Evolutionary conservation across 2,888 invertebrate genomes (phyloP).

Genomic region (Baccha elongata): DNA sequence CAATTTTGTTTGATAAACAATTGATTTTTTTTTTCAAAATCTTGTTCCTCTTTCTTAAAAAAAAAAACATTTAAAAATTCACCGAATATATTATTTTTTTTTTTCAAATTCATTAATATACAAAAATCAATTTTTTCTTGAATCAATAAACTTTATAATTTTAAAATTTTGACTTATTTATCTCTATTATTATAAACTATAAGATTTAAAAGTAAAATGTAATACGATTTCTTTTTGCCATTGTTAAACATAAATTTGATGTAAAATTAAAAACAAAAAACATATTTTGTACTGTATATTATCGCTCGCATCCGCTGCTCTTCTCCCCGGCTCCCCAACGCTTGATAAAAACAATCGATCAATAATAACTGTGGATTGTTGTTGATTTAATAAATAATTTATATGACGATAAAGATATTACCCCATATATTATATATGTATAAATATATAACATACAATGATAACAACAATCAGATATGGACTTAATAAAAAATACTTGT

Average conservation of each 20-base stretch:
- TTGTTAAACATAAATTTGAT: conserved; percentile 55
- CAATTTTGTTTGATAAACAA: conserved; percentile 7
- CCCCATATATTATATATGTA: conserved; percentile 7
- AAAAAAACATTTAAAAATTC: conserved; percentile 7
- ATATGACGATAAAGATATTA: conserved; percentile 32
- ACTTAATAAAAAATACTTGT: conserved; percentile 59
- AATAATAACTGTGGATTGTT: conserved; percentile 51
- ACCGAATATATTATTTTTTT: conserved; percentile 1
- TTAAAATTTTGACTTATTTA: conserved; percentile 21
- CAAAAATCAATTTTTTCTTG: neutral
- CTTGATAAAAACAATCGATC: conserved; percentile 25
- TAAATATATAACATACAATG: conserved; percentile 28
- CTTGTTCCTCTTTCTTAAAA: conserved; percentile 47
- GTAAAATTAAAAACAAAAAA: conserved; percentile 48
- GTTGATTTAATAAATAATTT: conserved; percentile 38
- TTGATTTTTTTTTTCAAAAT: conserved; percentile 47
- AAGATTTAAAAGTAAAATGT: conserved; percentile 42
- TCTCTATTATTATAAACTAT: conserved; percentile 4
- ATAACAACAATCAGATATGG: conserved; percentile 53
- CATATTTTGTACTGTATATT: conserved; percentile 61
- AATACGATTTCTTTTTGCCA: conserved; percentile 63
- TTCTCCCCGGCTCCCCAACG: conserved; percentile 3
- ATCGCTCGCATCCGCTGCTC: conserved; percentile 33
- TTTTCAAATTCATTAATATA: conserved; percentile 23
- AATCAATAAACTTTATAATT: neutral